Conservation (phyloP, 2,113 vertebrate genomes). For the Corythornis cristatus region DNA sequence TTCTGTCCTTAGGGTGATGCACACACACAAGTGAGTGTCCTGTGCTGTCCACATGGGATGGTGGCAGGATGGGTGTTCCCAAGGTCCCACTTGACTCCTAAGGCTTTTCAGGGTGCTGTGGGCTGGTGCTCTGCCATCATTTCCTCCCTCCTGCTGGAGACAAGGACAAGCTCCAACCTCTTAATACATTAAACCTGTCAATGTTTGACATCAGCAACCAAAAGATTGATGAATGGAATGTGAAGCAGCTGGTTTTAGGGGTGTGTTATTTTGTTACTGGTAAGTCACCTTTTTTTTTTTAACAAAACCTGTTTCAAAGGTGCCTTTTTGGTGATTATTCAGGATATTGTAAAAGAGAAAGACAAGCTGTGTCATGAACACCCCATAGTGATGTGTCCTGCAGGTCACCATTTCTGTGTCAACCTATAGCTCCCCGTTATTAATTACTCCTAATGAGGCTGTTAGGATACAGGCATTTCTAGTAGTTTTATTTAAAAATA, state of each 20-base stretch:
- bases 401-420: neutral
- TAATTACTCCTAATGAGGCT: neutral
- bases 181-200: slow-evolving; percentile 35
- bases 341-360: slow-evolving; percentile 8
- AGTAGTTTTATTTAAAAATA: neutral
- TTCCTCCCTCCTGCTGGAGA: slow-evolving; percentile 37
- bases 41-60: neutral
- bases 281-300: neutral
- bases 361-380: neutral
- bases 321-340: neutral
- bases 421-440: neutral
- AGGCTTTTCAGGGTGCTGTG: neutral
- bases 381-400: neutral
- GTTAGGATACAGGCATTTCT: neutral
- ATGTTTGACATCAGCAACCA: slow-evolving; percentile 42
- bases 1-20: neutral
- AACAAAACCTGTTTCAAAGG: neutral
- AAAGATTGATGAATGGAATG: slow-evolving; percentile 43
- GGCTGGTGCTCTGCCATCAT: neutral
- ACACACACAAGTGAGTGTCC: neutral
- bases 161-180: slow-evolving; percentile 34
- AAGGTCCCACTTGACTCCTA: neutral
- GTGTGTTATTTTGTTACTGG: slow-evolving; percentile 36
- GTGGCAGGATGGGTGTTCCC: neutral
- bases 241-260: slow-evolving; percentile 27